These are phyloP conservation scores for Colossoma macropomum DNA, from an alignment of 2,113 vertebrate species.

Conservation along the genomic window DNA sequence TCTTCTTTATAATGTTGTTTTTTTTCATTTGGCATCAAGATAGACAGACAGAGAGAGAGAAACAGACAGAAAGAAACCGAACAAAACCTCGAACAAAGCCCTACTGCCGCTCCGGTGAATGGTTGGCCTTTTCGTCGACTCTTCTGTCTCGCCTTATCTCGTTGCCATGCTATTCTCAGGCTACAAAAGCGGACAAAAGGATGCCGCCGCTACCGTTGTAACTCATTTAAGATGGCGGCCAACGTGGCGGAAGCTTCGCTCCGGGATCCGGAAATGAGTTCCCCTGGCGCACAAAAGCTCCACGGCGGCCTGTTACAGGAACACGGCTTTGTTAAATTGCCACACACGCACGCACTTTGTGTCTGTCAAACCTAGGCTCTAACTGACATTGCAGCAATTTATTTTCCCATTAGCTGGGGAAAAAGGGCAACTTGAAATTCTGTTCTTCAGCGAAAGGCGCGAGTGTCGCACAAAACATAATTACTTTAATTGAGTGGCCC, in stretches of 20 bases:
- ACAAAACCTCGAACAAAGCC: constrained; percentile 34
- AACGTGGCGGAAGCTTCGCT: constrained; percentile 1
- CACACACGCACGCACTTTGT: constrained; percentile 22
- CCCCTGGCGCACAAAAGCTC: constrained; percentile 45
- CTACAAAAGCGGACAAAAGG: constrained; percentile 51
- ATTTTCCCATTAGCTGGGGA: constrained; percentile 59
- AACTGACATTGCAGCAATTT: constrained; percentile 53
- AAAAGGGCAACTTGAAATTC: constrained; percentile 45
- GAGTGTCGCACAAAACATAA: constrained; percentile 44
- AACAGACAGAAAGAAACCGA: constrained; percentile 3
- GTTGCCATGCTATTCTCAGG: constrained; percentile 26
- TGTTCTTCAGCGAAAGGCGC: constrained; percentile 14
- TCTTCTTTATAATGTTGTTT: constrained; percentile 15
- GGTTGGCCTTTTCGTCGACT: constrained; percentile 41
- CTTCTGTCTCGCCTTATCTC: constrained; percentile 53
- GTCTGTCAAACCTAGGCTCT: constrained; percentile 8
- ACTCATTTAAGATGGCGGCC: constrained; percentile 52
- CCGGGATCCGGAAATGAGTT: constrained; percentile 52
- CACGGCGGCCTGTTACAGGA: constrained; percentile 41
- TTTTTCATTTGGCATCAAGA: constrained; percentile 22
- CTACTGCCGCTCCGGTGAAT: constrained; percentile 8
- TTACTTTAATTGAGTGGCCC: constrained; percentile 59
- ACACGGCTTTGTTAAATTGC: constrained; percentile 29
- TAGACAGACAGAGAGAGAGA: not conserved
- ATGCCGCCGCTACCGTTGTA: constrained; percentile 50